Conservation (phyloP, 2,888 invertebrate species). For the Drosophila subsilvestris region DNA sequence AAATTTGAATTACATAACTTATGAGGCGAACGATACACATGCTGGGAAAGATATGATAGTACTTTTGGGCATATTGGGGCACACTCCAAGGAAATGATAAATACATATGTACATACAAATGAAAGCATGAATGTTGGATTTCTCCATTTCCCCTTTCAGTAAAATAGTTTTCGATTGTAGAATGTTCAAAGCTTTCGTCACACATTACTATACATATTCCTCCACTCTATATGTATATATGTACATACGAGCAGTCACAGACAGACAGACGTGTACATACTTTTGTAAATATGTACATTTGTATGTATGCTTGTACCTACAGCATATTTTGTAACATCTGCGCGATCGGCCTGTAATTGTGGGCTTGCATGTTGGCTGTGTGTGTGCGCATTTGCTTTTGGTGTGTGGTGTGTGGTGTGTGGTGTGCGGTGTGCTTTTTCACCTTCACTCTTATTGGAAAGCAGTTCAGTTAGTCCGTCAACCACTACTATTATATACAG, state of each 20-base stretch:
- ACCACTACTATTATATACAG: constrained; percentile 5
- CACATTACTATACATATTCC: background rate
- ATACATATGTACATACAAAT: background rate
- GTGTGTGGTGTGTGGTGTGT: no score
- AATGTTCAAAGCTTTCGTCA: constrained; percentile 30
- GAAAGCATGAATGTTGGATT: background rate
- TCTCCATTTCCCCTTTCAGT: constrained; percentile 16
- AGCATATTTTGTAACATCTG: constrained; percentile 47
- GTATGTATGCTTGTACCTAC: constrained; percentile 13
- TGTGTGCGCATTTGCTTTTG: constrained; percentile 7
- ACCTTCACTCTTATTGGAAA: constrained; percentile 65
- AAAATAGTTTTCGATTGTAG: constrained; percentile 18
- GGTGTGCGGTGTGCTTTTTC: constrained; percentile 58
- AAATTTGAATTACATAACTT: constrained; percentile 75
- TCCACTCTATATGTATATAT: constrained; percentile 2
- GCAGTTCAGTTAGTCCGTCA: constrained; percentile 43
- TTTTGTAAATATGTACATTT: background rate
- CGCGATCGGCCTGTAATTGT: constrained; percentile 38
- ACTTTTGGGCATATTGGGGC: constrained; percentile 14
- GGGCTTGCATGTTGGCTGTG: constrained; percentile 8
- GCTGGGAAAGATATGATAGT: constrained; percentile 32
- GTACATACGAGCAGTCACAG: constrained; percentile 8
- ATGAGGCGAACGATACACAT: constrained; percentile 51
- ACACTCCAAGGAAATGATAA: constrained; percentile 1
- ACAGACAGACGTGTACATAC: constrained; percentile 4